Conservation (phyloP, 2,113 vertebrate genomes). For the Mastomys coucha region DNA sequence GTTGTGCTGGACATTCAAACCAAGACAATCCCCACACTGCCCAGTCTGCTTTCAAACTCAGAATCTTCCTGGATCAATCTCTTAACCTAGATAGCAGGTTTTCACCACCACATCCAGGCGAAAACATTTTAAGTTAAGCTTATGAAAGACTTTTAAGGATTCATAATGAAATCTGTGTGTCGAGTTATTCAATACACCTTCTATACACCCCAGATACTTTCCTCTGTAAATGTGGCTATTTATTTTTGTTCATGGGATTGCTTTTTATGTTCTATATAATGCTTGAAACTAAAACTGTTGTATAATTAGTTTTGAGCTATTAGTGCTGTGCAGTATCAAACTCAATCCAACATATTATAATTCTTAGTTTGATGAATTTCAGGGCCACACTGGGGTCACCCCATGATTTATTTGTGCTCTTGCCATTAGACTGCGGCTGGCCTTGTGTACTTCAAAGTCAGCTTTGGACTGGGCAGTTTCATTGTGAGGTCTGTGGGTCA, state of each 20-base stretch:
- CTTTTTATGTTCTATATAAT: not conserved
- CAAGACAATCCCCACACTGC: not conserved
- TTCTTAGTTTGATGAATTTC: not conserved
- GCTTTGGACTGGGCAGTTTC: not conserved
- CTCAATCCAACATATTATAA: not conserved
- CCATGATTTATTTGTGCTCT: not conserved
- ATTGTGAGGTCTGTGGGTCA: not conserved
- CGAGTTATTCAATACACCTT: not conserved
- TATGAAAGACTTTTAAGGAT: not conserved
- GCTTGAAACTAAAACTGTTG: not conserved
- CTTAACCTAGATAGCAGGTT: not conserved
- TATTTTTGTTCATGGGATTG: not conserved
- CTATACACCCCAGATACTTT: not conserved
- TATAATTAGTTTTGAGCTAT: not conserved
- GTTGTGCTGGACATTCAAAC: not conserved
- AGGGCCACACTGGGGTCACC: not conserved
- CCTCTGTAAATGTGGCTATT: not conserved
- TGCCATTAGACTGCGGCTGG: not conserved
- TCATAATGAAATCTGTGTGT: not conserved
- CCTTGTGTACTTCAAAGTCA: not conserved
- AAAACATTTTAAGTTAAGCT: not conserved
- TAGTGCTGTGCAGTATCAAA: not conserved
- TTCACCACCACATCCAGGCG: not conserved
- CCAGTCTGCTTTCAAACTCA: not conserved
- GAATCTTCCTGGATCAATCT: not conserved